phyloP scores from a whole-genome alignment of 2,113 vertebrate species.

The Aphelocoma coerulescens region DNA sequence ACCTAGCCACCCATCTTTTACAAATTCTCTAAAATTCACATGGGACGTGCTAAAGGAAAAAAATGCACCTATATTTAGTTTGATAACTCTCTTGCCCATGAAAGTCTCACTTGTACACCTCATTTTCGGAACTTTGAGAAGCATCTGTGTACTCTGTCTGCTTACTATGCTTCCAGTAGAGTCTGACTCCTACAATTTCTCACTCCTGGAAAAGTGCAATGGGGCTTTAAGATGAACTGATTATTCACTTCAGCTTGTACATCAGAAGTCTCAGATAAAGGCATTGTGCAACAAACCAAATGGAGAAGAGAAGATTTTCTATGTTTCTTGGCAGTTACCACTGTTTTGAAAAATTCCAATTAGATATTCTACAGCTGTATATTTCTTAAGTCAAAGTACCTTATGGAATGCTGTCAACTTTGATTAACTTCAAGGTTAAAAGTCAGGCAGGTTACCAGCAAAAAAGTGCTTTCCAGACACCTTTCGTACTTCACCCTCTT shows the following conservation, averaged over 20 bases:
- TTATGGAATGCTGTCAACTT: not conserved
- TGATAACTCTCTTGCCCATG: not conserved
- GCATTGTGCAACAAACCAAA: not conserved
- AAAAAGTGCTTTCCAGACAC: not conserved
- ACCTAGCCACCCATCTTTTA: not conserved
- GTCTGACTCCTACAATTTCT: not conserved
- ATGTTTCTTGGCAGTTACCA: not conserved
- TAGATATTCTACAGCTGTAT: not conserved
- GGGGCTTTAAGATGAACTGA: not conserved
- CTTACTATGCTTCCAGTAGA: not conserved
- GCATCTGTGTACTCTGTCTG: not conserved
- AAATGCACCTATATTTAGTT: not conserved
- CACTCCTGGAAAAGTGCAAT: not conserved
- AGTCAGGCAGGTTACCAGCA: not conserved
- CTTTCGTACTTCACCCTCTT: not conserved
- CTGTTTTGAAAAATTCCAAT: not conserved
- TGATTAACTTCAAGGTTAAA: not conserved
- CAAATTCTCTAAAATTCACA: not conserved
- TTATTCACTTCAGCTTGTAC: not conserved
- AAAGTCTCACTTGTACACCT: not conserved
- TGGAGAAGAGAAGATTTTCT: not conserved
- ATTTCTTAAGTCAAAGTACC: not conserved
- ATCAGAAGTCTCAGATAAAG: not conserved
- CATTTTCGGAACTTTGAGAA: not conserved
- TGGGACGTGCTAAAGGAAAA: not conserved